Percentiles rank a stretch among this genome's conserved stretches.
phyloP scores from a whole-genome alignment of 2,888 invertebrate species.

The Hirtodrosophila trivittata region DNA sequence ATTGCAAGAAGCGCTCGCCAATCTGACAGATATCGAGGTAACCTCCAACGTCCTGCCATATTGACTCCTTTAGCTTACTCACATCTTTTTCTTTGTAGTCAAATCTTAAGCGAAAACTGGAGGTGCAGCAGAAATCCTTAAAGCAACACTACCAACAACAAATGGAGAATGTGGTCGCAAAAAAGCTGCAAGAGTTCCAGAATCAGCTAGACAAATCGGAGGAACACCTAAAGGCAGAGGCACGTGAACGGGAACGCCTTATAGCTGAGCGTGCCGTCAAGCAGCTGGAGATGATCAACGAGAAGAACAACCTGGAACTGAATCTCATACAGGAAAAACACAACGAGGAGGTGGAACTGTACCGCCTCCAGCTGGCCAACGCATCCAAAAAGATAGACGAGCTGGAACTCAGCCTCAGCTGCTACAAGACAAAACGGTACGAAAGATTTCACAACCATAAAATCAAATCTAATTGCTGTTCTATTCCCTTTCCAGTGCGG shows the following conservation, averaged over 20 bases:
- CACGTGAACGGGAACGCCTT: conserved; percentile 87
- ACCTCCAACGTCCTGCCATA: no score
- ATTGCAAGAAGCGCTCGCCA: conserved; percentile 84
- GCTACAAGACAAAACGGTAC: conserved; percentile 81
- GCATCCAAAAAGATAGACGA: conserved; percentile 88
- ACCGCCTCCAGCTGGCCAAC: conserved; percentile 89
- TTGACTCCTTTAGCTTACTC: no score
- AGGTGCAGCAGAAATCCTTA: conserved; percentile 87
- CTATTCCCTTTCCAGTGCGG: conserved; percentile 84
- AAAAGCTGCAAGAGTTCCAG: conserved; percentile 91
- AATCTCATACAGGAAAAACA: conserved; percentile 91
- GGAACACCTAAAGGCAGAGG: conserved; percentile 87
- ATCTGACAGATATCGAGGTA: conserved; percentile 86
- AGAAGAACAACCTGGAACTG: conserved; percentile 90
- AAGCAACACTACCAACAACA: conserved; percentile 92
- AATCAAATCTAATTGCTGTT: neutral
- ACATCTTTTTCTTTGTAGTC: conserved; percentile 79
- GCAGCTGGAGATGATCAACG: conserved; percentile 89
- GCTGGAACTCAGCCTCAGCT: conserved; percentile 86
- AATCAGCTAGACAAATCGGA: conserved; percentile 89
- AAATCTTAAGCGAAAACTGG: conserved; percentile 85
- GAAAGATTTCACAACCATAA: no score
- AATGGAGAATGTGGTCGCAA: conserved; percentile 90
- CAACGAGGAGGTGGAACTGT: conserved; percentile 90
- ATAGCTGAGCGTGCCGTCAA: conserved; percentile 89